A percentile compares a stretch with the other conserved stretches of the same genome.
Conservation (phyloP, 2,797 vertebrate genomes). For the Ibycter americanus region DNA sequence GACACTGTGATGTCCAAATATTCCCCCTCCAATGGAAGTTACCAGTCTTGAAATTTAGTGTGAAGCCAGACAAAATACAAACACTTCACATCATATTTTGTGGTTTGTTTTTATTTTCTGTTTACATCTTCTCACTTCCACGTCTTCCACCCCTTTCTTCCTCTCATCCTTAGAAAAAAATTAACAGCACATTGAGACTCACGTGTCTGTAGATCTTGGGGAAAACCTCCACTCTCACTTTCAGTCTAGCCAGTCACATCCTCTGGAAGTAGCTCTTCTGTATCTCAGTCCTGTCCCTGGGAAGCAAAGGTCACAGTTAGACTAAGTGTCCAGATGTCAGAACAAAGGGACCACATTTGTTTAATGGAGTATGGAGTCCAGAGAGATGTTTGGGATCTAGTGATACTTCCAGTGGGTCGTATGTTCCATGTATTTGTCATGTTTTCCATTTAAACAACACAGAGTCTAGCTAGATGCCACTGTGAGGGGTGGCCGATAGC, state of each 20-base stretch:
- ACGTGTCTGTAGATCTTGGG: neutral
- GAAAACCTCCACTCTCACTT: neutral
- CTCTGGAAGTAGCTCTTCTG: neutral
- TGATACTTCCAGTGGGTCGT: slow-evolving; percentile 11
- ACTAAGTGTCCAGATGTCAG: slow-evolving; percentile 17
- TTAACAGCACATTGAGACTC: neutral
- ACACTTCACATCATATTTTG: neutral
- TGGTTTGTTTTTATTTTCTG: neutral
- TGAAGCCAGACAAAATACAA: neutral
- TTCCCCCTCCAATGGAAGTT: neutral
- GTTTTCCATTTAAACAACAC: neutral
- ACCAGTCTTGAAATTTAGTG: neutral
- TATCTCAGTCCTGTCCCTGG: neutral
- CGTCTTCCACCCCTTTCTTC: neutral
- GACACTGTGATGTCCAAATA: neutral
- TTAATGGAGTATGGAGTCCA: slow-evolving; percentile 22
- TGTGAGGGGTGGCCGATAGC: neutral
- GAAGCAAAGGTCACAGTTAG: slow-evolving; percentile 25
- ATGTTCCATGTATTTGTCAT: neutral
- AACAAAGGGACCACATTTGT: slow-evolving; percentile 33
- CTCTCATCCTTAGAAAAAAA: neutral
- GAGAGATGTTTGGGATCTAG: slow-evolving; percentile 9
- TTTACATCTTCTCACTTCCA: neutral
- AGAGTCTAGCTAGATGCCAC: neutral
- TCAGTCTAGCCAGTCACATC: neutral